Percentiles rank a stretch among this genome's conserved stretches.
Conservation (phyloP, 2,797 vertebrate genomes). For the Eulemur coronatus region DNA sequence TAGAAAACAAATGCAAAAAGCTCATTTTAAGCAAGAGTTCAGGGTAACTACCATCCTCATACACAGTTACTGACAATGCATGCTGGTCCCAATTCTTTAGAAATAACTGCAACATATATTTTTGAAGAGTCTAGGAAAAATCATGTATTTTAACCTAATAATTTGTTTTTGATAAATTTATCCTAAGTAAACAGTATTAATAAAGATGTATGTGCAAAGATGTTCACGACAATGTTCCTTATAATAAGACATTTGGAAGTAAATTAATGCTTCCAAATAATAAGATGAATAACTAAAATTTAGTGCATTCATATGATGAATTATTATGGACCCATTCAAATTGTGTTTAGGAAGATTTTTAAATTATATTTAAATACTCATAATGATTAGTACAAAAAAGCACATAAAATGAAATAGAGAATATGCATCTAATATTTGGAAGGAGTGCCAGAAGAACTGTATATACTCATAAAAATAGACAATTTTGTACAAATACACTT, state of each 20-base stretch:
- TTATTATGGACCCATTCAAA: not conserved
- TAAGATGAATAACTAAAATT: slow-evolving; percentile 11
- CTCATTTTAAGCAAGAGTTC: not conserved
- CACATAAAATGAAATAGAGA: not conserved
- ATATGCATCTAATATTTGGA: not conserved
- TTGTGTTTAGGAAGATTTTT: not conserved
- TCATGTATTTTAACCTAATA: not conserved
- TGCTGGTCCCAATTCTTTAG: not conserved
- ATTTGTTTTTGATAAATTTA: slow-evolving; percentile 1
- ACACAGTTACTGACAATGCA: not conserved
- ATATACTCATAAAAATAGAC: not conserved
- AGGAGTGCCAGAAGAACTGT: not conserved
- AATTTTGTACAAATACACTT: not conserved
- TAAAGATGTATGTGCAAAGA: not conserved
- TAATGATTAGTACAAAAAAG: not conserved
- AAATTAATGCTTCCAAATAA: not conserved
- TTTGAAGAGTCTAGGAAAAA: not conserved
- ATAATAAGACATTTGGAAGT: not conserved
- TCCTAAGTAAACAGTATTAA: not conserved
- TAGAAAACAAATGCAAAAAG: not conserved
- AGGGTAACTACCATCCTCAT: not conserved
- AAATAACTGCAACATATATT: not conserved
- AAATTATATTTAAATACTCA: not conserved
- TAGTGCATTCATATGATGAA: not conserved
- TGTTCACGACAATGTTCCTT: not conserved